Base-by-base conservation (phyloP, 2,113 vertebrate genomes). In the Planiliza haematocheilus region DNA sequence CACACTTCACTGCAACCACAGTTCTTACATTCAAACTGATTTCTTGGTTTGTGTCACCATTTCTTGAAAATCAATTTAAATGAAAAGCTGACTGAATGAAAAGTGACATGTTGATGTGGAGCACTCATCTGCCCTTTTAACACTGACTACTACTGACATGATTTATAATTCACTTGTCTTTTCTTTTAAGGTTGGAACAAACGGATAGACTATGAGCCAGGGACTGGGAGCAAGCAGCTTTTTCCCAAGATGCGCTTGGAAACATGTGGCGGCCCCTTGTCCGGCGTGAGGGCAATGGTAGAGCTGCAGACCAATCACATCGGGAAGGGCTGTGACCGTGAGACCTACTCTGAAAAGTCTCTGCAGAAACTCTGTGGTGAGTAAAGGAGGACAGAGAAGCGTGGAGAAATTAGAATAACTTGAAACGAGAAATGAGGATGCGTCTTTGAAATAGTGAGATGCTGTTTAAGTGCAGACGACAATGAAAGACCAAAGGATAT, bases 281-380 rank as follows among this genome's bases (percentile, higher is more conserved):
- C 98, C 45, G 96, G 94, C 0, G 93, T 97, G 55, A 96, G 93
- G 62, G 93, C 92, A 45, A 95, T 91, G 60, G 93, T 96, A 1
- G 96, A 98, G 46, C 90, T 99, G 18, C 97, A 99, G 90, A 99
- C 95, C 57, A 98, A 91, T 41, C 97, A 95, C 79, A 97, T 97
- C 1, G 96, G 97, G 21, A 99, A 97, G 74, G 97, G 97, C 70
- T 99, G 98, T 1, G 97, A 98, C 71, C 94, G 96, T 0, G 97
- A 99, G 82, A 98, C 97, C 0, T 98, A 99, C 88, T 97, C 97
- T 0, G 97, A 99, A 79, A 98, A 97, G 84, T 97, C 97, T 39
- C 93, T 99, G 71, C 97, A 98, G 85, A 97, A 97, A 75, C 92
- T 98, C 52, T 99, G 98, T 11, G 98, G 98, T 99, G 94, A 48